phyloP scores from a whole-genome alignment of 2,888 invertebrate genomes.

The Holacanthella duospinosa region DNA sequence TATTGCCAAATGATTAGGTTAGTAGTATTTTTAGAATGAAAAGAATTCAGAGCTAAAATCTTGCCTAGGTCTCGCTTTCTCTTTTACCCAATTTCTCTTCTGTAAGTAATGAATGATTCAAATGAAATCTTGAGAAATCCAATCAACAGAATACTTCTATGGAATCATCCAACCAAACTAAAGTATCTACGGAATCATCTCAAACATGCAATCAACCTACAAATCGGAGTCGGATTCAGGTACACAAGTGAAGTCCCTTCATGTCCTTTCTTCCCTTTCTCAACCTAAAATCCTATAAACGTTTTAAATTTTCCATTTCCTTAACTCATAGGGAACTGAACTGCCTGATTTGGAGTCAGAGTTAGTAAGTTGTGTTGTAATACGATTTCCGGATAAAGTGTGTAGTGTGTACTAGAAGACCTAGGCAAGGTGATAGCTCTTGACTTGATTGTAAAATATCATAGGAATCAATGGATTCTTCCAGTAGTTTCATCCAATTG shows the following conservation, averaged over 20 bases:
- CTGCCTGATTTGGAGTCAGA: constrained; percentile 4
- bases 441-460: too few relatives aligned
- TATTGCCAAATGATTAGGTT: background rate
- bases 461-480: too few relatives aligned
- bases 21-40: constrained; percentile 2
- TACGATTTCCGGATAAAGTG: too few relatives aligned
- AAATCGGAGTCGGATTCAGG: constrained; percentile 61
- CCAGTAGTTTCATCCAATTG: too few relatives aligned
- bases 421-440: too few relatives aligned
- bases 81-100: constrained; percentile 6
- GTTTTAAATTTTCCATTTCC: background rate
- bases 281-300: constrained; percentile 5
- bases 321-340: background rate
- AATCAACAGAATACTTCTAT: background rate
- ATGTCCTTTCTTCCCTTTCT: constrained; percentile 44
- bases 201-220: constrained; percentile 50
- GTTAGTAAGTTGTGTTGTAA: background rate
- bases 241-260: constrained; percentile 41
- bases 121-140: background rate
- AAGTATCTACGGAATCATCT: too few relatives aligned
- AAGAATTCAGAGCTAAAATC: background rate
- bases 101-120: background rate
- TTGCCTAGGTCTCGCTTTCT: constrained; percentile 9
- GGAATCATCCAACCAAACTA: too few relatives aligned
- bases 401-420: too few relatives aligned